These are phyloP conservation scores for Halocaridina rubra DNA, from an alignment of 2,888 invertebrate genomes.

Conservation along the genomic window DNA sequence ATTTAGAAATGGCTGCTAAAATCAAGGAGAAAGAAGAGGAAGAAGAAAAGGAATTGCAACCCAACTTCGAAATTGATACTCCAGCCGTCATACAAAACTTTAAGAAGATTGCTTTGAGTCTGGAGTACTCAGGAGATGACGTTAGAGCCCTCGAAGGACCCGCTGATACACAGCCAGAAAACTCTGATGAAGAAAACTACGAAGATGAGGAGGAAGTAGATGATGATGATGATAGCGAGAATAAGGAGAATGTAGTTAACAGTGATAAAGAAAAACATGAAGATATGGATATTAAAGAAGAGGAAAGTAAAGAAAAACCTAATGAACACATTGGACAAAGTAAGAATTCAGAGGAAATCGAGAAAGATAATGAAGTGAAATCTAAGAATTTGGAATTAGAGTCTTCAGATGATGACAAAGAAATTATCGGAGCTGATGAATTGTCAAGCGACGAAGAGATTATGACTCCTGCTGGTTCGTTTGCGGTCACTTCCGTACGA, in stretches of 20 bases:
- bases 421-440: constrained; percentile 30
- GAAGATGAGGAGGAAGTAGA: background rate
- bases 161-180: background rate
- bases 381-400: background rate
- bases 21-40: constrained; percentile 36
- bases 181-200: constrained; percentile 12
- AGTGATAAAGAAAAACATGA: background rate
- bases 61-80: background rate
- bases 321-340: background rate
- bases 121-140: constrained; percentile 35
- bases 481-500: background rate
- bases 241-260: background rate
- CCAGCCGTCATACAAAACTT: constrained; percentile 38
- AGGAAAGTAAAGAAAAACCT: background rate
- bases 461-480: constrained; percentile 1
- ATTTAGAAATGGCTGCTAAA: constrained; percentile 42
- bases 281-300: background rate
- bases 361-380: background rate
- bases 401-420: background rate
- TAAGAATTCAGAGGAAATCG: background rate
- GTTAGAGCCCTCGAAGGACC: constrained; percentile 13
- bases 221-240: background rate
- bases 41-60: constrained; percentile 13
- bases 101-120: constrained; percentile 19
- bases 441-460: constrained; percentile 36